Percentiles rank a stretch among this genome's conserved stretches.
Evolutionary conservation across 1,140 invertebrate genomes (phyloP).

Genomic region (Pogonus chalceus): DNA sequence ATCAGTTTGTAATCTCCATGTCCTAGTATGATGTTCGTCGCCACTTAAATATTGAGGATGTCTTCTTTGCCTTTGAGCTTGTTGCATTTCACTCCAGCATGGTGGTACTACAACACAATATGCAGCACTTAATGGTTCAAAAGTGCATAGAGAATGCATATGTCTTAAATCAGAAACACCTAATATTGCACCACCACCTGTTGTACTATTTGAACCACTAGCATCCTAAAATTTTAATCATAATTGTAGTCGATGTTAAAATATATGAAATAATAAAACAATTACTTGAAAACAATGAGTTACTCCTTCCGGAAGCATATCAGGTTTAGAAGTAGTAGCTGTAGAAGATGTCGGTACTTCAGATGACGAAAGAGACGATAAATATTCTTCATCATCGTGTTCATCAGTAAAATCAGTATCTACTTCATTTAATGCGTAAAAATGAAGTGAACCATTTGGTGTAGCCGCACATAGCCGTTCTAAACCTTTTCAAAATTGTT

Average conservation of each 20-base stretch:
- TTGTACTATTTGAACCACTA: neutral
- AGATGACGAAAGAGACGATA: constrained; percentile 22
- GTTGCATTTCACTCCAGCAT: constrained; percentile 86
- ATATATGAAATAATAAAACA: neutral
- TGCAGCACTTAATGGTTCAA: constrained; percentile 48
- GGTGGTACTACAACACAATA: constrained; percentile 83
- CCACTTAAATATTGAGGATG: constrained; percentile 70
- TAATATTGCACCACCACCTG: constrained; percentile 20
- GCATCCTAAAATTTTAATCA: too few species aligned
- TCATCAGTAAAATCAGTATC: constrained; percentile 60
- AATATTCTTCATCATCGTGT: constrained; percentile 50
- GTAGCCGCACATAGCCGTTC: constrained; percentile 77
- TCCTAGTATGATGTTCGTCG: constrained; percentile 68
- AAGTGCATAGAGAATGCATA: constrained; percentile 53
- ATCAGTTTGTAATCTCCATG: constrained; percentile 78
- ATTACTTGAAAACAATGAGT: neutral
- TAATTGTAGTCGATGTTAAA: constrained; percentile 1
- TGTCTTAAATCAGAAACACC: constrained; percentile 41
- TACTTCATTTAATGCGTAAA: constrained; percentile 63
- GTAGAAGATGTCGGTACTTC: constrained; percentile 16
- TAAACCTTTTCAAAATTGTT: constrained; percentile 43
- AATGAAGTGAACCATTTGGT: constrained; percentile 65
- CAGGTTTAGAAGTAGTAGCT: constrained; percentile 10
- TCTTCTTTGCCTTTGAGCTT: constrained; percentile 60
- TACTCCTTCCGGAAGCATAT: constrained; percentile 14